Evolutionary conservation across 2,797 vertebrate species (phyloP).

Genomic region (Lemur catta): DNA sequence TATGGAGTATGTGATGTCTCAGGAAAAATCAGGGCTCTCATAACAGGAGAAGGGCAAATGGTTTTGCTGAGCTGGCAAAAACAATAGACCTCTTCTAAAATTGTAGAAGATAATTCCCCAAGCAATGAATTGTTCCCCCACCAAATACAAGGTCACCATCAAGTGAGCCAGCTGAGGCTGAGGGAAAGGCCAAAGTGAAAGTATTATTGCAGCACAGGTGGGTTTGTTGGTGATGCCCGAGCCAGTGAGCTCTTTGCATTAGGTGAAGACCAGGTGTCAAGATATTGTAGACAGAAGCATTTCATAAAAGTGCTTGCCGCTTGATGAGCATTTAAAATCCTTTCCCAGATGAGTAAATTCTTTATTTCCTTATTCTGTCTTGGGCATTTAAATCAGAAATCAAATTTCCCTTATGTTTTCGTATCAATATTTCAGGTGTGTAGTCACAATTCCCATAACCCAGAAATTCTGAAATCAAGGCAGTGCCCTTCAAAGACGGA

Average conservation of each 20-base stretch:
- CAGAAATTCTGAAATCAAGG: constrained; percentile 35
- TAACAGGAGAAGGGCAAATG: background rate
- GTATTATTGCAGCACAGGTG: background rate
- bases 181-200: background rate
- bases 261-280: background rate
- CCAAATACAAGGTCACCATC: background rate
- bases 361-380: background rate
- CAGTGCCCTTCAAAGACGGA: background rate
- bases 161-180: background rate
- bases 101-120: background rate
- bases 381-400: constrained; percentile 43
- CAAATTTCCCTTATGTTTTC: constrained; percentile 38
- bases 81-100: background rate
- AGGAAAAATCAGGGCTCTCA: background rate
- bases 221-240: background rate
- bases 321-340: background rate
- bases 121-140: background rate
- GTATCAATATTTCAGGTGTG: background rate
- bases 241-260: background rate
- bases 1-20: background rate
- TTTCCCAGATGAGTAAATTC: background rate
- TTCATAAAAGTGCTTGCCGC: background rate
- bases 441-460: background rate
- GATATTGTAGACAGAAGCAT: background rate
- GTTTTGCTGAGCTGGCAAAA: background rate